phyloP scores from a whole-genome alignment of 2,113 vertebrate species.

The Dinomys branickii region DNA sequence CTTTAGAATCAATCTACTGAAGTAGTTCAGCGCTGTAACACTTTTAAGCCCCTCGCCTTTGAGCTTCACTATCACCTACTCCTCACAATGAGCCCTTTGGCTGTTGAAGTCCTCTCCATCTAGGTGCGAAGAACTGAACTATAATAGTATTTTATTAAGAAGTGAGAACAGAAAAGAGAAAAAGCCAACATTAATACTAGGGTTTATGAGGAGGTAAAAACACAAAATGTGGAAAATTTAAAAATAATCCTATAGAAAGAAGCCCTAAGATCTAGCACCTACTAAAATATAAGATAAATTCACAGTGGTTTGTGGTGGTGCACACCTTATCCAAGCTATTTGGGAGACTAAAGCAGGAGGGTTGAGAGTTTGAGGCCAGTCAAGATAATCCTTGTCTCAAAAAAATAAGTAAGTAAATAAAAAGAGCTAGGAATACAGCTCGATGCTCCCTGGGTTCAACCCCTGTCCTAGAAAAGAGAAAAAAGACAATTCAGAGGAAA shows the following conservation, averaged over 20 bases:
- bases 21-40: not conserved
- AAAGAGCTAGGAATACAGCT: not conserved
- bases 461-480: not conserved
- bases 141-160: not conserved
- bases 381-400: not conserved
- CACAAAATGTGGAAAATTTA: not conserved
- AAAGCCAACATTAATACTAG: not conserved
- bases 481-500: not conserved
- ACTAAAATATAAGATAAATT: constrained; percentile 10
- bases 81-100: too few relatives aligned
- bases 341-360: not conserved
- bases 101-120: not conserved
- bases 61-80: not conserved
- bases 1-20: not conserved
- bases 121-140: not conserved
- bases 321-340: not conserved
- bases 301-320: not conserved
- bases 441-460: not conserved
- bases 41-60: not conserved
- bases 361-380: not conserved
- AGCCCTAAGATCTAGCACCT: not conserved
- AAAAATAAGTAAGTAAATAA: not conserved
- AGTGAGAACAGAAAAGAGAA: not conserved
- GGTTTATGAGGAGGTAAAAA: not conserved
- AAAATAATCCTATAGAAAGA: not conserved